phyloP scores from a whole-genome alignment of 1,140 invertebrate species.

The Pseudomyrmex cubaensis region DNA sequence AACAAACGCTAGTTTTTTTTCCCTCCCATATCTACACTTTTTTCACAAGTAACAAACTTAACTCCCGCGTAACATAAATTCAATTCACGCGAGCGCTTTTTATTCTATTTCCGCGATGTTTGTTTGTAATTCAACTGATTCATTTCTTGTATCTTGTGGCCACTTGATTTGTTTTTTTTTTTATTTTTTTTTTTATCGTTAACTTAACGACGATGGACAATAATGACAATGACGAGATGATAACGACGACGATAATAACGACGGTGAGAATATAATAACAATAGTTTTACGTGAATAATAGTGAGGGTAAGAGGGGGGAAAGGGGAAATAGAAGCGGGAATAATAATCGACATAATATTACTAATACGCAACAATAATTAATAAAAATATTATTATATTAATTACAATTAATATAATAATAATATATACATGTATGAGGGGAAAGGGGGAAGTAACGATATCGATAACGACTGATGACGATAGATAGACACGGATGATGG shows the following conservation, averaged over 20 bases:
- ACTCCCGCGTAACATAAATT: conserved; percentile 27
- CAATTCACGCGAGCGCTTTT: conserved; percentile 25
- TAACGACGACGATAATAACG: background rate
- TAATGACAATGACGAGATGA: conserved; percentile 27
- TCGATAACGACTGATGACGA: conserved; percentile 33
- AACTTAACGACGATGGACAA: conserved; percentile 28
- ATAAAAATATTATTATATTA: conserved; percentile 57
- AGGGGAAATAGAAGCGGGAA: conserved; percentile 52
- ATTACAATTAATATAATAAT: conserved; percentile 58
- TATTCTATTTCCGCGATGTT: background rate
- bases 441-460: background rate
- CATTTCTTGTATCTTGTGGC: too few species aligned
- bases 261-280: background rate
- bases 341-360: conserved; percentile 54
- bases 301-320: conserved; percentile 6
- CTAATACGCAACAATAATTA: conserved; percentile 56
- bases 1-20: too few species aligned
- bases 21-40: conserved; percentile 22
- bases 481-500: conserved; percentile 34
- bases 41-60: conserved; percentile 45
- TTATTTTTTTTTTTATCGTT: conserved; percentile 12
- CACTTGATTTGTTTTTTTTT: background rate
- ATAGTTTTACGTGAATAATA: conserved; percentile 31
- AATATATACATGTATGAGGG: conserved; percentile 46
- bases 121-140: conserved; percentile 25